Evolutionary conservation across 2,797 vertebrate species (phyloP), one percentile per base, ranked within the genome.

Genomic region (Serranus cabrilla): DNA sequence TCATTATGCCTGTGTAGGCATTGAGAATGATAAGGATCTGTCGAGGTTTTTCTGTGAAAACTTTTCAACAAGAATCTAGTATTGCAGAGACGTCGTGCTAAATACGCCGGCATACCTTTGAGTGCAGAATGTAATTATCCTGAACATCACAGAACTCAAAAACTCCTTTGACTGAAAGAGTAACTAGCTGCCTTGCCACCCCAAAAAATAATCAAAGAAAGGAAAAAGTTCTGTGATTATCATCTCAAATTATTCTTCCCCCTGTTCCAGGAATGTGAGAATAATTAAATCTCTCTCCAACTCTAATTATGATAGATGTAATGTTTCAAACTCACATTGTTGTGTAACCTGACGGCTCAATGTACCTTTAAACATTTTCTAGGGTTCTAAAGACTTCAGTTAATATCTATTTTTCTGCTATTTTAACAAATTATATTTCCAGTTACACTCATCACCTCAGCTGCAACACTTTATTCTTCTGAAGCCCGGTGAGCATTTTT

Each of bases 61-160:
- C 51, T 43, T 73, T 71, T 1, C 59, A 62, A 31, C 50, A 61
- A 14, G 25, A 58, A 27, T 79, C 66, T 39, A 54, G 16, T 49
- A 25, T 42, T 58, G 54, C 39, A 46, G 49, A 42, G n/a, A 67
- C 20, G 27, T 18, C 58, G 45, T 61, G 66, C 54, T 71, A 69
- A 80, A 81, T 50, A 57, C 11, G n/a, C 14, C 18, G 11, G 61
- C 20, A 49, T 40, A 61, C 45, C 56, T 81, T 74, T 61, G 47
- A 65, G 52, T 73, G 54, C 31, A 57, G 50, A 80, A 71, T 56
- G 21, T 58, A 84, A 83, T 87, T 78, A 87, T 76, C 18, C 42
- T 9, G 16, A 77, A 78, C 57, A 82, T 82, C 57, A 74, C 56
- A 71, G 27, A 58, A 54, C 43, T 60, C 1, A 21, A 66, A 45